phyloP scores from a whole-genome alignment of 2,888 invertebrate genomes.

The Candidula unifasciata region DNA sequence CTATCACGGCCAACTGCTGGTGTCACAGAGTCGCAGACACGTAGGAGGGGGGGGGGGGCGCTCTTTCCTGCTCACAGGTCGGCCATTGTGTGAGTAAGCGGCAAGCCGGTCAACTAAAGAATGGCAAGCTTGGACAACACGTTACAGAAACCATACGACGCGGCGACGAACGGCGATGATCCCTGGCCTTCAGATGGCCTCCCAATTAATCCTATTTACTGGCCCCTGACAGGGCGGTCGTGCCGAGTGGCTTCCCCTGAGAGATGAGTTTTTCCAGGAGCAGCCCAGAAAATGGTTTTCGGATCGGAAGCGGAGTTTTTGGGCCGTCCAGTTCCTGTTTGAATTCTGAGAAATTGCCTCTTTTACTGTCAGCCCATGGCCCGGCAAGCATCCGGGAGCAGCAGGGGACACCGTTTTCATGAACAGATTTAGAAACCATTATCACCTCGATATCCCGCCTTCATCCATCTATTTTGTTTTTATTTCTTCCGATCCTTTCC shows the following conservation, averaged over 20 bases:
- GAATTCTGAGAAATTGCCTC: constrained; percentile 36
- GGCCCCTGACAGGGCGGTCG: background rate
- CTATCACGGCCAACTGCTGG: too few relatives aligned
- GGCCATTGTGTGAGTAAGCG: too few relatives aligned
- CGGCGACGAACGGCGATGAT: constrained; percentile 7
- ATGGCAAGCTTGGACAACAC: too few relatives aligned
- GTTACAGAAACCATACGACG: background rate
- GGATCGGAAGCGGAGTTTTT: constrained; percentile 14
- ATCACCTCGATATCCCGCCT: background rate
- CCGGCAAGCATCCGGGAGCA: constrained; percentile 2
- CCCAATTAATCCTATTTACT: constrained; percentile 34
- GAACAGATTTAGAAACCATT: constrained; percentile 3
- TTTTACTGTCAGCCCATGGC: constrained; percentile 22
- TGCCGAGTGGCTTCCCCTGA: constrained; percentile 33
- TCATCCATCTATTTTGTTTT: background rate
- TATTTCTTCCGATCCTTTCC: background rate
- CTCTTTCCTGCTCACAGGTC: too few relatives aligned
- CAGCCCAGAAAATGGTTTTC: background rate
- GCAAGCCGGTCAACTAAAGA: too few relatives aligned
- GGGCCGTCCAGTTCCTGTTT: constrained; percentile 16
- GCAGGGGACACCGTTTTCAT: background rate
- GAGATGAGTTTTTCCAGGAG: background rate
- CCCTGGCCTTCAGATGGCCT: constrained; percentile 12
- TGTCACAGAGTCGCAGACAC: too few relatives aligned
- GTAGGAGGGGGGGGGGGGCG: too few relatives aligned